phyloP scores from a whole-genome alignment of 2,113 vertebrate species.

The Silurus meridionalis region DNA sequence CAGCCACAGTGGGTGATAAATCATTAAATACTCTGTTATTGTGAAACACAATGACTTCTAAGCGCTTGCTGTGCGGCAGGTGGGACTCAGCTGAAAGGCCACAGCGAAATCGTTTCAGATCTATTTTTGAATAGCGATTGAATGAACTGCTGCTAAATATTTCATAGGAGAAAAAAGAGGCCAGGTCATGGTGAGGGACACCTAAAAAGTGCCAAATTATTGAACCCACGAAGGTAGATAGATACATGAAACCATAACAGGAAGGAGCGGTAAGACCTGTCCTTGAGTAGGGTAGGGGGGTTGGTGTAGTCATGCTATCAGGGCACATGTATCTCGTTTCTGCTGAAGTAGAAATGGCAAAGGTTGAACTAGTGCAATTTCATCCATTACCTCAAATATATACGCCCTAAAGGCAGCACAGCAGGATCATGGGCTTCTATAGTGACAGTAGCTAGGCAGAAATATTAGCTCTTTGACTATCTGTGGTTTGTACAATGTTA shows the following conservation, averaged over 20 bases:
- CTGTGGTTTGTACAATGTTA: slow-evolving; percentile 49
- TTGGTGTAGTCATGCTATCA: slow-evolving; percentile 50
- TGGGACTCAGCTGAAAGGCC: slow-evolving; percentile 46
- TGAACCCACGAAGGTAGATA: slow-evolving; percentile 49
- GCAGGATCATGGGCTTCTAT: slow-evolving; percentile 22
- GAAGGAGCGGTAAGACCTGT: slow-evolving; percentile 46
- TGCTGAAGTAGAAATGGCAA: slow-evolving; percentile 54
- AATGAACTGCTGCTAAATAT: slow-evolving; percentile 61
- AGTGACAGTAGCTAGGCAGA: slow-evolving; percentile 30
- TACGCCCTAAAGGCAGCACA: slow-evolving; percentile 27
- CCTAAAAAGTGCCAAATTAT: slow-evolving; percentile 51
- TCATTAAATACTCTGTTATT: slow-evolving; percentile 56
- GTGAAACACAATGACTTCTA: slow-evolving; percentile 50
- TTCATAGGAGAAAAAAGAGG: slow-evolving; percentile 55
- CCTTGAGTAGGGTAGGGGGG: slow-evolving; percentile 46
- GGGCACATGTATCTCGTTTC: slow-evolving; percentile 53
- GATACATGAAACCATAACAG: slow-evolving; percentile 61
- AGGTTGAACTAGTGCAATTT: slow-evolving; percentile 47
- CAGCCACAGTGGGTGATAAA: slow-evolving; percentile 41
- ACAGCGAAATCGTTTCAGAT: slow-evolving; percentile 51
- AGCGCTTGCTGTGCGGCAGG: slow-evolving; percentile 29
- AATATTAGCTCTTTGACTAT: slow-evolving; percentile 42
- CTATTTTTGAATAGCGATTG: slow-evolving; percentile 58
- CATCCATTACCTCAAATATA: slow-evolving; percentile 33
- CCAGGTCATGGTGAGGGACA: slow-evolving; percentile 50